A percentile compares a stretch with the other conserved stretches of the same genome.
phyloP scores from a whole-genome alignment of 2,113 vertebrate species.

The Mungos mungo region DNA sequence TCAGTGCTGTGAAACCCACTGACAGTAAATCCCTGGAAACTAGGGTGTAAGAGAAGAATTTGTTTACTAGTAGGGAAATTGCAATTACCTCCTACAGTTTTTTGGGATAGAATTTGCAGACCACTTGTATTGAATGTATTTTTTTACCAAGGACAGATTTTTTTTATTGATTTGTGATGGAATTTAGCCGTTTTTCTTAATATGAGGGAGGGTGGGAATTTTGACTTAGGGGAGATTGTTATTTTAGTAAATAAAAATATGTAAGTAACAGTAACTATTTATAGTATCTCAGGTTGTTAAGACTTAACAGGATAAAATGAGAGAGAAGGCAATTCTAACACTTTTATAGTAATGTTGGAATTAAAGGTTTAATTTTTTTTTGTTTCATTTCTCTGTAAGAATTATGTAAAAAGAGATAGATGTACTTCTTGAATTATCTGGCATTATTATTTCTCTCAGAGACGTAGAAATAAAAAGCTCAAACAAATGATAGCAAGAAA shows the following conservation, averaged over 20 bases:
- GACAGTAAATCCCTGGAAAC: slow-evolving; percentile 76
- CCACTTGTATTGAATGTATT: slow-evolving; percentile 40
- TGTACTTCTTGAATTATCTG: accelerated
- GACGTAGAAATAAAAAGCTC: background rate
- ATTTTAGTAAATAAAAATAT: background rate
- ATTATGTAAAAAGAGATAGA: background rate
- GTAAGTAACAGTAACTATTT: background rate
- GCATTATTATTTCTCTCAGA: background rate
- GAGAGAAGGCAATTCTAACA: background rate
- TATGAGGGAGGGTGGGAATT: background rate
- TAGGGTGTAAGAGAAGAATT: slow-evolving; percentile 57
- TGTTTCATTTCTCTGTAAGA: background rate
- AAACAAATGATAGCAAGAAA: background rate
- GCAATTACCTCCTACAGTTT: slow-evolving; percentile 60
- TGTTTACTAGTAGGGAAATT: slow-evolving; percentile 74
- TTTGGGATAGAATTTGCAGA: slow-evolving; percentile 59
- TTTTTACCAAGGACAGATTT: slow-evolving; percentile 61
- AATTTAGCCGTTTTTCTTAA: slow-evolving; percentile 32
- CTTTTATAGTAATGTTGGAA: background rate
- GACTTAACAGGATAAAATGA: background rate
- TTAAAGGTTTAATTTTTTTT: background rate
- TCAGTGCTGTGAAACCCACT: slow-evolving; percentile 69
- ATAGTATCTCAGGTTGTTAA: background rate
- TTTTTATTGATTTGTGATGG: background rate
- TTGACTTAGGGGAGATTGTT: background rate